Evolutionary conservation across 1,140 invertebrate genomes (phyloP), one percentile per base, ranked within the genome.

Genomic region (Diachasmimorpha longicaudata): DNA sequence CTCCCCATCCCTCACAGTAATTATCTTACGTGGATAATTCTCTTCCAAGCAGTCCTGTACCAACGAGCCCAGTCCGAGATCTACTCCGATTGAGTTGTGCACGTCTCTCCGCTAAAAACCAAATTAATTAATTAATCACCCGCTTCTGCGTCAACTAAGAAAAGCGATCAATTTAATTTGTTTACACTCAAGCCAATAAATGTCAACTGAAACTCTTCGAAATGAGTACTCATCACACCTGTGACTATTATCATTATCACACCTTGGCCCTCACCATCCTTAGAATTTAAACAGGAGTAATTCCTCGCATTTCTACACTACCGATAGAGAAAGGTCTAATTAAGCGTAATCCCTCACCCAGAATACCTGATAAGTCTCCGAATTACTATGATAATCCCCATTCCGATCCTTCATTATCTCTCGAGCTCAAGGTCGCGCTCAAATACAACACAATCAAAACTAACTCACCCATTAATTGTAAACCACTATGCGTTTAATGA

Each of bases 31-130:
- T 91, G 66, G 89, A 90, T 79, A 91, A 86, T 88, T 92, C 91
- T 86, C 91, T 89, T 76, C 89, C 91, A 46, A 89, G 84, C 66
- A 89, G 86, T 72, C 89, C 90, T 73, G 86, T 84, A 79, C 91
- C 92, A 72, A 93, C 92, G 48, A 95, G 89, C 68, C 94, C 94
- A 46, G 94, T 95, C 78, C 95, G 89, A 6, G 95, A 96, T 76
- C 96, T 89, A 81, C 95, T 96, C 79, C 96, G 88, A 84, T 95
- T 96, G 75, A 97, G 87, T 87, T 96, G 95, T 16, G 96, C 95
- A 85, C 95, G 90, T 86, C 95, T 90, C 89, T 97, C 96, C 85
- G 95, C 95, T 95, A 85, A 44, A 89, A 90, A 84, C 66, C 83
- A 83, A 83, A 70, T 23, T 55, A 74, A 39, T 78, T 72, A 75